Percentiles rank a stretch among this genome's conserved stretches.
Evolutionary conservation across 2,888 invertebrate genomes (phyloP).

Genomic region (Philereme vetulata): DNA sequence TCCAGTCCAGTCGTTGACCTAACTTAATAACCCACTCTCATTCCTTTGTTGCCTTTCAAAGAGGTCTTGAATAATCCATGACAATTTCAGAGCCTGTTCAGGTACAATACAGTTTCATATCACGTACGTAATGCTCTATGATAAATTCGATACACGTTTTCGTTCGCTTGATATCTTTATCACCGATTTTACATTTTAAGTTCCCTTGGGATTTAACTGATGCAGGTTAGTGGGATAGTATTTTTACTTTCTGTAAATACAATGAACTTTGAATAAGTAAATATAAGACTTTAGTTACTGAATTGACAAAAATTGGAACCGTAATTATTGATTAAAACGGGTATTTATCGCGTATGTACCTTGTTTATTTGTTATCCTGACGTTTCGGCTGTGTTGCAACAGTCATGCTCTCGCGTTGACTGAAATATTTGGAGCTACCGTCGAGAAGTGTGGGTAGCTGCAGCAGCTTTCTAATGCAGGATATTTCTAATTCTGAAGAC

Average conservation of each 20-base stretch:
- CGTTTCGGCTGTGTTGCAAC: too few relatives aligned
- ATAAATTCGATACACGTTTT: conserved; percentile 48
- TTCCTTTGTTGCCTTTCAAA: background rate
- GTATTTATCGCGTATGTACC: too few relatives aligned
- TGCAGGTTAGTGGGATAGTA: conserved; percentile 8
- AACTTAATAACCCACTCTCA: background rate
- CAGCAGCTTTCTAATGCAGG: too few relatives aligned
- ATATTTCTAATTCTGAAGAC: too few relatives aligned
- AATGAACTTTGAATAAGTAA: too few relatives aligned
- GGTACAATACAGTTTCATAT: conserved; percentile 46
- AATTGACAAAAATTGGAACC: too few relatives aligned
- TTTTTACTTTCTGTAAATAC: background rate
- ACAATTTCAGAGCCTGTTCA: conserved; percentile 14
- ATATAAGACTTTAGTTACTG: too few relatives aligned
- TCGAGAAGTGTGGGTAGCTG: too few relatives aligned
- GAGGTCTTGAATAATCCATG: conserved; percentile 19
- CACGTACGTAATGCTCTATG: conserved; percentile 41
- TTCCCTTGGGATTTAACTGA: conserved; percentile 23
- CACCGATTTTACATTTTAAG: conserved; percentile 37
- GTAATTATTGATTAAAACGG: too few relatives aligned
- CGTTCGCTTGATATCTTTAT: conserved; percentile 33
- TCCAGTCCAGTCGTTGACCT: background rate
- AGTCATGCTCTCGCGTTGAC: too few relatives aligned
- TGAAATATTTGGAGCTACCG: too few relatives aligned
- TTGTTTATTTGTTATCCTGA: too few relatives aligned